A percentile compares a stretch with the other conserved stretches of the same genome.
phyloP scores from a whole-genome alignment of 2,113 vertebrate genomes.

The Cyanocitta stelleri region DNA sequence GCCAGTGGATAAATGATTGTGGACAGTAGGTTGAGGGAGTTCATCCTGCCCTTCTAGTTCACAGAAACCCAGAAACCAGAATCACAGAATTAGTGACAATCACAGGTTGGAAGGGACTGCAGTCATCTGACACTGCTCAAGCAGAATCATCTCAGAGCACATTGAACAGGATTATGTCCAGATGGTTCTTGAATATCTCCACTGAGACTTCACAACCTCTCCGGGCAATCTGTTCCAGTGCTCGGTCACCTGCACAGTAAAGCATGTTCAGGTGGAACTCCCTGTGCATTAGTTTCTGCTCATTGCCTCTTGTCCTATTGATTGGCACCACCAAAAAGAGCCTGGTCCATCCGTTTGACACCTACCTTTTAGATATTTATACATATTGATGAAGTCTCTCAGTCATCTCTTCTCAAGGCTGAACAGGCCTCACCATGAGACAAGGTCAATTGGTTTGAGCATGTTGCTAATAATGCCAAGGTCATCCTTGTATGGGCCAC shows the following conservation, averaged over 20 bases:
- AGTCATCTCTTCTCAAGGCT: background rate
- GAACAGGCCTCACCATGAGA: background rate
- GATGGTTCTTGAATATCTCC: background rate
- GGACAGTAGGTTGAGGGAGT: background rate
- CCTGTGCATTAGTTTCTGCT: background rate
- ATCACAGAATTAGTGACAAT: background rate
- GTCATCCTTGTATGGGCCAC: background rate
- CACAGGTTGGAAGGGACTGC: background rate
- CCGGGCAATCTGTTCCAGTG: background rate
- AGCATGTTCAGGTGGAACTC: too few species aligned
- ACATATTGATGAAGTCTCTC: background rate
- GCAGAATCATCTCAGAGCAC: background rate
- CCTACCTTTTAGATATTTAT: background rate
- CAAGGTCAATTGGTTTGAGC: background rate
- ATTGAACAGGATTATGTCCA: too few species aligned
- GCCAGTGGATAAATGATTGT: background rate
- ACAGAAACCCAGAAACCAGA: background rate
- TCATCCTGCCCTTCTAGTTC: background rate
- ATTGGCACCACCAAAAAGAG: background rate
- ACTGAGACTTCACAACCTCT: background rate
- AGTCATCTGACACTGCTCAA: background rate
- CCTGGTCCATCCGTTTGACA: background rate
- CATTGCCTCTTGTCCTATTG: background rate
- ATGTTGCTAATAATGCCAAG: background rate
- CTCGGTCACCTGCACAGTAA: background rate